phyloP scores from a whole-genome alignment of 2,888 invertebrate species.

The Aphodius sticticus region DNA sequence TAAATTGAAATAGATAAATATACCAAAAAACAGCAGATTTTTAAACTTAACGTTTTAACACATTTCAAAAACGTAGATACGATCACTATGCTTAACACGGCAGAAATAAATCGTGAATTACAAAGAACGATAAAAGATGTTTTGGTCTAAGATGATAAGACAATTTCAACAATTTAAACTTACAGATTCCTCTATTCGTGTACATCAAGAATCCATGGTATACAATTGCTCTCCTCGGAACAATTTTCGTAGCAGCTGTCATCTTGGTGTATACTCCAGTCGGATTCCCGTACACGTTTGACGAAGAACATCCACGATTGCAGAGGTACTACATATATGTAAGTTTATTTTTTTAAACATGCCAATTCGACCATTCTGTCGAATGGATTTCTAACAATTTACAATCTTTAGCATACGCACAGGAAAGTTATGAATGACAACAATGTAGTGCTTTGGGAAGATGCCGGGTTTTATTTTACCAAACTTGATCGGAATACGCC shows the following conservation, averaged over 20 bases:
- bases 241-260: conserved; percentile 18
- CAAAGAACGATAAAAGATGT: too few species aligned
- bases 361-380: background rate
- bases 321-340: conserved; percentile 24
- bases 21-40: too few species aligned
- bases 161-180: background rate
- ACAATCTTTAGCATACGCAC: background rate
- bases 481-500: conserved; percentile 19
- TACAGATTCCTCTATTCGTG: conserved; percentile 23
- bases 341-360: conserved; percentile 6
- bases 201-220: conserved; percentile 20
- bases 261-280: conserved; percentile 28
- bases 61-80: too few species aligned
- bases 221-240: background rate
- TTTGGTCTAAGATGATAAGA: too few species aligned
- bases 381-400: background rate
- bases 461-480: conserved; percentile 25
- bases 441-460: background rate
- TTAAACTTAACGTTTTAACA: too few species aligned
- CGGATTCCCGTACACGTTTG: conserved; percentile 28
- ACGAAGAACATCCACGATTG: conserved; percentile 21
- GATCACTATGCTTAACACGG: too few species aligned
- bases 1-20: too few species aligned
- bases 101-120: too few species aligned
- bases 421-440: conserved; percentile 4